Base-by-base conservation (phyloP, 2,113 vertebrate species). In the Steatornis caripensis region DNA sequence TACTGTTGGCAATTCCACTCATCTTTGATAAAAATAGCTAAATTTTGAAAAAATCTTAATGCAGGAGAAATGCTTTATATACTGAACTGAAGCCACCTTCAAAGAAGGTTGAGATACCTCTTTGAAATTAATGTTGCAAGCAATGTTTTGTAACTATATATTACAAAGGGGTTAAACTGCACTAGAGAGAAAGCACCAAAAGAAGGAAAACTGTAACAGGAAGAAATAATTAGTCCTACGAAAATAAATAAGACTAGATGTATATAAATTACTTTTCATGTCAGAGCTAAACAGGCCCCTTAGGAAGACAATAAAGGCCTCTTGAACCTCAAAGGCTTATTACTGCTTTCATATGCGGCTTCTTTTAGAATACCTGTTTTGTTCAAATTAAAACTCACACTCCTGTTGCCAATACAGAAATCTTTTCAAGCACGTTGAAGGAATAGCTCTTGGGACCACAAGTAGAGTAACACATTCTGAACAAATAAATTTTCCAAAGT, bases 321-420 rank as follows among this genome's bases (percentile, higher is more conserved):
- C 90, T 90, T 82, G 79, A 95, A 88, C 65, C 79, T 95, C 92
- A 96, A 95, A 96, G 84, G 62, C 46, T 93, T 91, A 72, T 95
- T 76, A 9, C 45, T 94, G 64, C 80, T 95, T 96, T 96, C 82
- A 91, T 84, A 68, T 82, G 41, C 26, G 84, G 51, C 84, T 90
- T 80, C 64, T 86, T 69, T 76, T 85, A 27, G 80, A 94, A 90
- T 90, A 92, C 76, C 77, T 95, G 78, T 88, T 95, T 94, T 93
- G 78, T 96, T 95, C 84, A 91, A 97, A 96, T 97, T 96, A 97
- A 95, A 95, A 93, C 89, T 65, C 51, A 29, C 1, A 1, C 21
- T 92, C 30, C n/a, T 85, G 43, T 95, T 96, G 81, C 87, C 46
- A 55, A 19, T 80, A 74, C 2, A 96, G 86, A 81, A 89, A 81